Evolutionary conservation across 2,113 vertebrate genomes (phyloP), one percentile per base, ranked within the genome.

Genomic region (Salminus brasiliensis): DNA sequence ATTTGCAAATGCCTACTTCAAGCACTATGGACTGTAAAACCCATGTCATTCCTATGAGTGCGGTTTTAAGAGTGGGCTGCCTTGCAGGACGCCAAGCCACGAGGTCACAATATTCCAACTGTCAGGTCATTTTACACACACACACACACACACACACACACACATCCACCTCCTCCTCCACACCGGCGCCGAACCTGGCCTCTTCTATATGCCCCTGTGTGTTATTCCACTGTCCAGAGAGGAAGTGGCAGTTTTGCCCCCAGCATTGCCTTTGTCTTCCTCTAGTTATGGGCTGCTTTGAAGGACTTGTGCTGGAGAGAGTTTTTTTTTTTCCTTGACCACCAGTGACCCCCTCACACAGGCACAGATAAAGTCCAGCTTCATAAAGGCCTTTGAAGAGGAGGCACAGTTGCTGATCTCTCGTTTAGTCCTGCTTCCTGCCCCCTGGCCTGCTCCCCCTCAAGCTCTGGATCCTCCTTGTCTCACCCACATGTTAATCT

Each of bases 201-300:
- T 68, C 1, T 18, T 57, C n/a, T 75, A 27, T 76, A 25, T 3
- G 15, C 59, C 57, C 68, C 59, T 68, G 59, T 85, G 63, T 84
- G 76, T 81, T 76, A 30, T 66, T 79, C 36, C 30, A 41, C 67
- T 71, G 68, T 49, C 76, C 67, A 49, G 70, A 79, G 60, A 86
- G 83, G 82, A 86, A 78, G 74, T 80, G 66, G 67, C 55, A 72
- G 66, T 72, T 74, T 71, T 67, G 72, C 82, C 82, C 53, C 73
- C 21, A 79, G 83, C 34, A 11, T 45, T 65, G 63, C 41, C 69
- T 69, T 83, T 79, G 74, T 86, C 81, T 83, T 83, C 59, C 72
- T 57, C 67, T 49, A 83, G 81, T 86, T 81, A 72, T 62, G 62
- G 72, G 45, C 80, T 74, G 68, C 25, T 81, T 77, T 81, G 85